These are phyloP conservation scores for Calliopum simillimum DNA, from an alignment of 2,888 invertebrate species.

Conservation along the genomic window DNA sequence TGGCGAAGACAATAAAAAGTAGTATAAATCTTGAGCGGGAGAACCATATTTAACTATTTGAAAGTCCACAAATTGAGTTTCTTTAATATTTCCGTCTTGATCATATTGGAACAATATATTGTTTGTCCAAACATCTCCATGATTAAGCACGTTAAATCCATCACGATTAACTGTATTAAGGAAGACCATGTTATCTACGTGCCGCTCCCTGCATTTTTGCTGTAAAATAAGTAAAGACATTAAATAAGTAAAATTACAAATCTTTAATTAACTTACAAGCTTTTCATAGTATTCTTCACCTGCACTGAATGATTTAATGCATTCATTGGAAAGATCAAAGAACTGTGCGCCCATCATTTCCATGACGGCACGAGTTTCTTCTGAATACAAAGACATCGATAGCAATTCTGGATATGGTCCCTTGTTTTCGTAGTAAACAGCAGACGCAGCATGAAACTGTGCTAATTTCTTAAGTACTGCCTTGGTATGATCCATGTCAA, in stretches of 20 bases:
- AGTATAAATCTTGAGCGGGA: slow-evolving; percentile 58
- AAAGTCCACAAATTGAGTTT: slow-evolving; percentile 58
- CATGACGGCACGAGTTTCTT: slow-evolving; percentile 32
- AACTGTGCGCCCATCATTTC: slow-evolving; percentile 34
- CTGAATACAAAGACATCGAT: slow-evolving; percentile 39
- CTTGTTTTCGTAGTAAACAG: slow-evolving; percentile 48
- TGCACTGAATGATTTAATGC: slow-evolving; percentile 41
- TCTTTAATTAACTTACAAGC: slow-evolving; percentile 48
- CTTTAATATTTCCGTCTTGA: slow-evolving; percentile 48
- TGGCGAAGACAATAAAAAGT: slow-evolving; percentile 59
- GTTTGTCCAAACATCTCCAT: slow-evolving; percentile 59
- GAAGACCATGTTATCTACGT: slow-evolving; percentile 34
- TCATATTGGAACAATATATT: slow-evolving; percentile 60
- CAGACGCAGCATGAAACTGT: slow-evolving; percentile 61
- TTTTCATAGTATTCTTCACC: slow-evolving; percentile 47
- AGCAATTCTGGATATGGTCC: slow-evolving; percentile 47
- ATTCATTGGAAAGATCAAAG: slow-evolving; percentile 1
- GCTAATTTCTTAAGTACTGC: slow-evolving; percentile 56
- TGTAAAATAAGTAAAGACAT: background rate
- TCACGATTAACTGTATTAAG: slow-evolving; percentile 41
- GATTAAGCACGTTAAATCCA: slow-evolving; percentile 59
- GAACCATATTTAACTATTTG: slow-evolving; percentile 56
- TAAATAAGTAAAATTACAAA: background rate
- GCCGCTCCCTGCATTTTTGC: slow-evolving; percentile 16
- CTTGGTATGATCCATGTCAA: slow-evolving; percentile 56